A percentile compares a stretch with the other conserved stretches of the same genome.
phyloP scores from a whole-genome alignment of 37 sponge, comb jelly and placozoan species.

The Amphimedon queenslandica region DNA sequence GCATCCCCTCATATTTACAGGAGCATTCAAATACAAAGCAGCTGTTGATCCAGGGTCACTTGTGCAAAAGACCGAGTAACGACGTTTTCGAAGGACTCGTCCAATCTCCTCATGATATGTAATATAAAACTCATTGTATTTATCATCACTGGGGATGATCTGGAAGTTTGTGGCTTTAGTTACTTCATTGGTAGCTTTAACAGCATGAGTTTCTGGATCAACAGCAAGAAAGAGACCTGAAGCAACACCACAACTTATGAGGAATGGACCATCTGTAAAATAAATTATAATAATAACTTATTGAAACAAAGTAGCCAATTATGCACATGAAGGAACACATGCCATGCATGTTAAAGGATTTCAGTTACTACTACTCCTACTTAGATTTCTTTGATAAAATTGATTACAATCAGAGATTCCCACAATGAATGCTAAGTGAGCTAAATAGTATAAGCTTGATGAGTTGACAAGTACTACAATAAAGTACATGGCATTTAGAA shows the following conservation, averaged over 20 bases:
- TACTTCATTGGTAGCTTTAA: conserved; percentile 18
- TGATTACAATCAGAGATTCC: too few relatives aligned
- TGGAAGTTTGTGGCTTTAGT: conserved; percentile 37
- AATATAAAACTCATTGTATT: conserved; percentile 46
- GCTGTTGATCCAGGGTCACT: neutral
- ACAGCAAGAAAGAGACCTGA: conserved; percentile 27
- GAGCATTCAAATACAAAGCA: conserved; percentile 21
- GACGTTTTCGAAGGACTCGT: neutral
- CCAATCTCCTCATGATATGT: neutral
- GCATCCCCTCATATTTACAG: conserved; percentile 10
- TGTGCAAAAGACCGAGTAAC: neutral
- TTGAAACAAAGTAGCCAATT: neutral
- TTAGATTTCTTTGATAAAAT: too few relatives aligned
- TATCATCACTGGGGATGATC: conserved; percentile 26
- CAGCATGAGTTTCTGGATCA: neutral
- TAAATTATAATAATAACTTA: conserved; percentile 1
- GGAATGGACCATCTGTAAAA: conserved; percentile 55
- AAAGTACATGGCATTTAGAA: too few relatives aligned
- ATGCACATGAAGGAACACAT: neutral
- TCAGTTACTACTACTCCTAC: too few relatives aligned
- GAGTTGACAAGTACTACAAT: too few relatives aligned
- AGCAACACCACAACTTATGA: conserved; percentile 20
- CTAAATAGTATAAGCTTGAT: too few relatives aligned
- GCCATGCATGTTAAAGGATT: too few relatives aligned
- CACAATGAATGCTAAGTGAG: too few relatives aligned